These are phyloP conservation scores for Eueides isabella DNA, from an alignment of 1,140 invertebrate species.

Conservation along the genomic window DNA sequence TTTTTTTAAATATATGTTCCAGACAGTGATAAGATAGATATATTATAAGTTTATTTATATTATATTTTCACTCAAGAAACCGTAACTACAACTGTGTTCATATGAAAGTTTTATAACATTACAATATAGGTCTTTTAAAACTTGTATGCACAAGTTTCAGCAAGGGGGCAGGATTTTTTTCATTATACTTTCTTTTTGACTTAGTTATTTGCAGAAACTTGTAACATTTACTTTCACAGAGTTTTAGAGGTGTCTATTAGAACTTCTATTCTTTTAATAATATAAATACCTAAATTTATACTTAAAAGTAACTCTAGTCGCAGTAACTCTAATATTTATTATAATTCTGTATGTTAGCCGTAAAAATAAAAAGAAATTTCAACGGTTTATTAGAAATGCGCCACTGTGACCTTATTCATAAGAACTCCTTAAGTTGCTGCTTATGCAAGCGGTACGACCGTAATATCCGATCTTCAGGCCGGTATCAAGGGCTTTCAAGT, in stretches of 20 bases:
- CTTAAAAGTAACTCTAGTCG: neutral
- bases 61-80: neutral
- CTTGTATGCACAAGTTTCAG: neutral
- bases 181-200: neutral
- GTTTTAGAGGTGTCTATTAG: neutral
- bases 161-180: neutral
- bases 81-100: neutral
- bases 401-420: slow-evolving; percentile 42
- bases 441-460: slow-evolving; percentile 41
- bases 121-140: neutral
- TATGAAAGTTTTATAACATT: neutral
- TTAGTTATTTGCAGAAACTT: neutral
- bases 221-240: neutral
- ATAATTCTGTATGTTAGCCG: neutral
- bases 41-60: too few species aligned
- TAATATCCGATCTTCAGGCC: slow-evolving; percentile 34
- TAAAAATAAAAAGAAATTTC: neutral
- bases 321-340: too few species aligned
- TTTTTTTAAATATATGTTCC: too few species aligned
- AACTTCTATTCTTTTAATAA: too few species aligned
- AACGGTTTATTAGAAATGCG: slow-evolving; percentile 34
- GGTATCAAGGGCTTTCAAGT: slow-evolving; percentile 33
- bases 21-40: too few species aligned
- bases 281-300: too few species aligned
- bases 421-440: slow-evolving; percentile 40